Percentiles rank a stretch among this genome's conserved stretches.
phyloP scores from a whole-genome alignment of 2,797 vertebrate genomes.

The Sebastes kiyomatsui region DNA sequence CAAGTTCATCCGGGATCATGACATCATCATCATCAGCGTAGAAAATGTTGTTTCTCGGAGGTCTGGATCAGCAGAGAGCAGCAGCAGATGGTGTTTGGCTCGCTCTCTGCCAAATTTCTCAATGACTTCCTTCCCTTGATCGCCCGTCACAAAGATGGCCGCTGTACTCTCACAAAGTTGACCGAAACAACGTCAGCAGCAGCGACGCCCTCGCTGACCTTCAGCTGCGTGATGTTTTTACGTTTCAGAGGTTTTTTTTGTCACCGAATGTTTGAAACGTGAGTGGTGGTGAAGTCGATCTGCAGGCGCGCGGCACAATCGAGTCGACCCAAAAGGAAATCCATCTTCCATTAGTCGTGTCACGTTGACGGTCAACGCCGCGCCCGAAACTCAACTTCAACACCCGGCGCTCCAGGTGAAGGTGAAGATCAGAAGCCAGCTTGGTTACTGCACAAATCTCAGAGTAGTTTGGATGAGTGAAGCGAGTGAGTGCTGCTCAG shows the following conservation, averaged over 20 bases:
- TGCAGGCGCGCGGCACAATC: neutral
- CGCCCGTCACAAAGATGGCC: neutral
- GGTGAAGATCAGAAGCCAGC: neutral
- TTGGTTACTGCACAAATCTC: neutral
- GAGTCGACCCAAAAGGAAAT: slow-evolving; percentile 46
- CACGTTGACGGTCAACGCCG: neutral
- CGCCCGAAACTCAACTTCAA: neutral
- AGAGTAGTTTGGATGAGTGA: neutral
- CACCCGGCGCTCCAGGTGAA: neutral
- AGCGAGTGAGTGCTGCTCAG: neutral
- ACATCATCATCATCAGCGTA: slow-evolving; percentile 32
- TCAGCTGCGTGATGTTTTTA: neutral
- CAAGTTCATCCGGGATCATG: neutral
- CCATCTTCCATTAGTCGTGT: slow-evolving; percentile 49
- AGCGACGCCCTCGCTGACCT: slow-evolving; percentile 6
- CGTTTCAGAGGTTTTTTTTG: neutral
- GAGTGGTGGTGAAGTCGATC: slow-evolving; percentile 10
- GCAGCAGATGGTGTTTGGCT: slow-evolving; percentile 27
- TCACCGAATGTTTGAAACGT: slow-evolving; percentile 22
- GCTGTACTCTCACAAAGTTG: neutral
- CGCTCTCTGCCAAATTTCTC: slow-evolving; percentile 23
- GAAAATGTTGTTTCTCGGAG: slow-evolving; percentile 5
- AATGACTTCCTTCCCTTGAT: slow-evolving; percentile 8
- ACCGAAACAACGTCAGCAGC: neutral
- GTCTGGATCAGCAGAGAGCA: slow-evolving; percentile 23